phyloP scores from a whole-genome alignment of 2,797 vertebrate species.

The Propithecus perrieri region DNA sequence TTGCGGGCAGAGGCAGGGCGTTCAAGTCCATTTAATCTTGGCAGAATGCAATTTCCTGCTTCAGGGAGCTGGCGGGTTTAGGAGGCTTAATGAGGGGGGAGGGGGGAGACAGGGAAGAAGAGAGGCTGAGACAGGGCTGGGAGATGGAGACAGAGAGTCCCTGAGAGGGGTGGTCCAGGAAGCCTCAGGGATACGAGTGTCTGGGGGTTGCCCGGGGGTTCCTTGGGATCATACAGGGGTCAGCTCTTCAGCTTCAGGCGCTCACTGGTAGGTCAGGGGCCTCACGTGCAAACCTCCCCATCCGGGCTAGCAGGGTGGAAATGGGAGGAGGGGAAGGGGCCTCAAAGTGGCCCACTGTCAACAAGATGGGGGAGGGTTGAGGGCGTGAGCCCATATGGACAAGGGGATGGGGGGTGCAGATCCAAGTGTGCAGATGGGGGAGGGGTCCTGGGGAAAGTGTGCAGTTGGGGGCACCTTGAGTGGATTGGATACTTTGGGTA shows the following conservation, averaged over 20 bases:
- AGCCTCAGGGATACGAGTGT: not conserved
- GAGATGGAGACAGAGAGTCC: constrained; percentile 37
- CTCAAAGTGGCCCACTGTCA: not conserved
- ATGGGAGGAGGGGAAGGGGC: not conserved
- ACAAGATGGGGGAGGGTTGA: not conserved
- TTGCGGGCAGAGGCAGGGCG: constrained; percentile 76
- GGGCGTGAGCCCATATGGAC: not conserved
- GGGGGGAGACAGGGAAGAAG: constrained; percentile 48
- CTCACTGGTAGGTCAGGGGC: not conserved
- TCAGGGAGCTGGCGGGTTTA: constrained; percentile 81
- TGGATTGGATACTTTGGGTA: not conserved
- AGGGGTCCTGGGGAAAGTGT: not conserved
- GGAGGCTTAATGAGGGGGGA: constrained; percentile 80
- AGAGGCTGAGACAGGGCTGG: constrained; percentile 16
- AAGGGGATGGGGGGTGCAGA: not conserved
- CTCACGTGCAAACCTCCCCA: not conserved
- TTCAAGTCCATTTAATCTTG: constrained; percentile 84
- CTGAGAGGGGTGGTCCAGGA: constrained; percentile 45
- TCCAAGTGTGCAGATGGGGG: not conserved
- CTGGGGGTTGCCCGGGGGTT: not conserved
- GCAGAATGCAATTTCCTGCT: constrained; percentile 84
- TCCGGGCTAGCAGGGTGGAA: not conserved
- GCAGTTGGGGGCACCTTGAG: not conserved
- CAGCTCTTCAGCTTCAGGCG: not conserved
- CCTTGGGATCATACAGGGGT: constrained; percentile 14